Conservation (phyloP, 2,888 invertebrate genomes). For the Amphipyra berbera region DNA sequence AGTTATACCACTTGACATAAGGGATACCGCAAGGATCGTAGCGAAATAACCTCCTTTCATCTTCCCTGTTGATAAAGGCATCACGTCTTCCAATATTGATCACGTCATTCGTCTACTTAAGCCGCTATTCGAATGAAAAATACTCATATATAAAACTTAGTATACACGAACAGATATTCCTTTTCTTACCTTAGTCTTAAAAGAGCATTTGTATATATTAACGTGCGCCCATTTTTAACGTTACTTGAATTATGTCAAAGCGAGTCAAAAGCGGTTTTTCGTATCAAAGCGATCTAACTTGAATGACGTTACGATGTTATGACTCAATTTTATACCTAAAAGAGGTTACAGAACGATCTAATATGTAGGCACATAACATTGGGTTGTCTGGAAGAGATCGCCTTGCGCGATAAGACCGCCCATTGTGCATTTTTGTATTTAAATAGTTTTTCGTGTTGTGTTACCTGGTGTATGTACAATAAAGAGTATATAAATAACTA, state of each 20-base stretch:
- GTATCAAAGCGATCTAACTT: constrained; percentile 20
- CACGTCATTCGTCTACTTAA: constrained; percentile 43
- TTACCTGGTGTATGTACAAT: too few relatives aligned
- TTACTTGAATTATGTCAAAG: constrained; percentile 5
- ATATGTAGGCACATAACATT: too few relatives aligned
- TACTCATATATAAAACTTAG: constrained; percentile 21
- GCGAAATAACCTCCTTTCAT: constrained; percentile 29
- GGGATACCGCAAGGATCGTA: background rate
- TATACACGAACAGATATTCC: background rate
- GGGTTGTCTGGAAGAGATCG: too few relatives aligned
- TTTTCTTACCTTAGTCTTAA: constrained; percentile 1
- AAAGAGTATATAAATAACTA: too few relatives aligned
- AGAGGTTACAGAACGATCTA: too few relatives aligned
- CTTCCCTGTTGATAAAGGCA: constrained; percentile 49
- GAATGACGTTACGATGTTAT: constrained; percentile 31
- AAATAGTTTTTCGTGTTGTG: too few relatives aligned
- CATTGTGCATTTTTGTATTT: too few relatives aligned
- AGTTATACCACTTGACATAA: constrained; percentile 1
- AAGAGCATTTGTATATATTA: background rate
- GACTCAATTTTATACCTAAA: constrained; percentile 28
- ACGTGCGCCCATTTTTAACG: background rate
- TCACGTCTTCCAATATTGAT: constrained; percentile 52
- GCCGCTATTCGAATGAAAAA: constrained; percentile 29
- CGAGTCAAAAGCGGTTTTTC: background rate
- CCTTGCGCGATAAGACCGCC: too few relatives aligned